Evolutionary conservation across 2,888 invertebrate genomes (phyloP).

Genomic region (Asteroscopus sphinx): DNA sequence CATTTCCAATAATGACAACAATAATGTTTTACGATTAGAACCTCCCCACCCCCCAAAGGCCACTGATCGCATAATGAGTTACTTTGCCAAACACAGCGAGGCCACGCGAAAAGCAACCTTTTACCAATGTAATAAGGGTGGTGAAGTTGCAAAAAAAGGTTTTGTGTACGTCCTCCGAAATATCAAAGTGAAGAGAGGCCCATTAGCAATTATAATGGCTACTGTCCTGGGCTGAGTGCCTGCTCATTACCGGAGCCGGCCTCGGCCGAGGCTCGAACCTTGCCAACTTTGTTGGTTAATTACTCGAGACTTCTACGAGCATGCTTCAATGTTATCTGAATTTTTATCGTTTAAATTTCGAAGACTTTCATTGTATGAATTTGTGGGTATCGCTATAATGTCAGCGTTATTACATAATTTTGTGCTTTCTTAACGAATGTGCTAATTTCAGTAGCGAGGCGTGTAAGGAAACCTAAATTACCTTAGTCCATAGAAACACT

Average conservation of each 20-base stretch:
- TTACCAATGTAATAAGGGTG: slow-evolving; percentile 6
- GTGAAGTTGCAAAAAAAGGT: slow-evolving; percentile 3
- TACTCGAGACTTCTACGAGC: slow-evolving; percentile 48
- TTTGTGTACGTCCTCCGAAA: slow-evolving; percentile 58
- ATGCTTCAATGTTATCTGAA: slow-evolving; percentile 21
- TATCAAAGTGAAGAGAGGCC: slow-evolving; percentile 69
- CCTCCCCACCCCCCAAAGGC: slow-evolving; percentile 55
- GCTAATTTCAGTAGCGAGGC: too few relatives aligned
- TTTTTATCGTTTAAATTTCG: slow-evolving; percentile 10
- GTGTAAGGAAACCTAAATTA: too few relatives aligned
- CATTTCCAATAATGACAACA: slow-evolving; percentile 53
- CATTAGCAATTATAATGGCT: slow-evolving; percentile 86
- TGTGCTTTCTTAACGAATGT: too few relatives aligned
- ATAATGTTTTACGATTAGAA: slow-evolving; percentile 73
- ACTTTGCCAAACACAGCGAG: slow-evolving; percentile 46
- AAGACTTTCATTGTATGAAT: neutral
- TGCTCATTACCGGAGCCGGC: slow-evolving; percentile 73
- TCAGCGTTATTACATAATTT: too few relatives aligned
- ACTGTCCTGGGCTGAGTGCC: slow-evolving; percentile 76
- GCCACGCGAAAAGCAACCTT: slow-evolving; percentile 50
- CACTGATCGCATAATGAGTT: slow-evolving; percentile 65
- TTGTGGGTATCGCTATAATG: neutral
- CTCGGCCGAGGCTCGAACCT: slow-evolving; percentile 32
- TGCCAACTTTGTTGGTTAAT: slow-evolving; percentile 54
- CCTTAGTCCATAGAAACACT: too few relatives aligned